Evolutionary conservation across 2,113 vertebrate species (phyloP).

Genomic region (Ailuropoda melanoleuca): DNA sequence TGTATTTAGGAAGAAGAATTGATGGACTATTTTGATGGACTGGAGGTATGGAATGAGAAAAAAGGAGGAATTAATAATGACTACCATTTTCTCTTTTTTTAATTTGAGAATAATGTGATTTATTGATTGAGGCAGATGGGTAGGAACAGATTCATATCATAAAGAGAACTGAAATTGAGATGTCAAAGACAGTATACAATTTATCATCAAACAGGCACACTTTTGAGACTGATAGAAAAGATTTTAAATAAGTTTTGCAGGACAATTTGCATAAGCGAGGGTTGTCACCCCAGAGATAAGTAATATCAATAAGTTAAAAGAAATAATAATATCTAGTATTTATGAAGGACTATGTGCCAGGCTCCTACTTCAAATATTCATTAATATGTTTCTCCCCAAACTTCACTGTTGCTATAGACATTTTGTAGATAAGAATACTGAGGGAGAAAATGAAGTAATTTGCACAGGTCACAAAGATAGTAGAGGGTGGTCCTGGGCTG

Average conservation of each 20-base stretch:
- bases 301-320: not conserved
- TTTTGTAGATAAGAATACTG: not conserved
- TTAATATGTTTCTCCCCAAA: not conserved
- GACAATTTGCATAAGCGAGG: not conserved
- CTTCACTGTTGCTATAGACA: not conserved
- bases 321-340: not conserved
- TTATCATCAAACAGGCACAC: not conserved
- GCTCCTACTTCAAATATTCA: not conserved
- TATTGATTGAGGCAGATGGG: not conserved
- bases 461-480: not conserved
- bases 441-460: not conserved
- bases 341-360: not conserved
- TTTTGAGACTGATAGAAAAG: not conserved
- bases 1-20: not conserved
- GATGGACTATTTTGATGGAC: not conserved
- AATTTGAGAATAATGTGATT: not conserved
- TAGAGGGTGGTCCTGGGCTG: not conserved
- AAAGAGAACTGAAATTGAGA: not conserved
- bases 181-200: not conserved
- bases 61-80: not conserved
- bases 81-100: not conserved
- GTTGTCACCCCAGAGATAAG: not conserved
- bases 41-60: not conserved
- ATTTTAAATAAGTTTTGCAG: not conserved
- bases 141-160: not conserved